Percentiles rank a stretch among this genome's conserved stretches.
Conservation (phyloP, 1,140 invertebrate species). For the Drosophila busckii region DNA sequence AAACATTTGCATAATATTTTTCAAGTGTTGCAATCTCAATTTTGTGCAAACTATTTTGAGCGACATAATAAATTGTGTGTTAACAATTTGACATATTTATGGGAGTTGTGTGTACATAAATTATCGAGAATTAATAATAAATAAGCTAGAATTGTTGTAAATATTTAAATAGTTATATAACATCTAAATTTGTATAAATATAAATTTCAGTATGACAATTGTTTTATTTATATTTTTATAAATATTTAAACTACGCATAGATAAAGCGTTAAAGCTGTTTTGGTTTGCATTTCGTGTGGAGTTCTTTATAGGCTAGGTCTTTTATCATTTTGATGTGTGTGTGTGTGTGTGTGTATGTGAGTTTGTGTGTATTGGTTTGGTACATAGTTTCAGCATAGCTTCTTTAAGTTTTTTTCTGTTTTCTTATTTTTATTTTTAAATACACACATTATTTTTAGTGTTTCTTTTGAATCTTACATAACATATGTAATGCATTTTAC, state of each 20-base stretch:
- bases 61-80: conserved; percentile 41
- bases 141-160: conserved; percentile 57
- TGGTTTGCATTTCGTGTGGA: conserved; percentile 43
- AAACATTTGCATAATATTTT: background rate
- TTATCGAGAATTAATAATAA: conserved; percentile 39
- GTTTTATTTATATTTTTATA: conserved; percentile 28
- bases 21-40: background rate
- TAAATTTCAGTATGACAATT: conserved; percentile 4
- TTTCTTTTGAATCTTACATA: conserved; percentile 36
- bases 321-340: conserved; percentile 54
- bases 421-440: conserved; percentile 9
- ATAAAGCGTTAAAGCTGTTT: conserved; percentile 61
- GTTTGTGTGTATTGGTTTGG: conserved; percentile 44
- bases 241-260: conserved; percentile 53
- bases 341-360: too few relatives aligned
- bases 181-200: conserved; percentile 25
- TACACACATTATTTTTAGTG: conserved; percentile 38
- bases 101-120: conserved; percentile 50
- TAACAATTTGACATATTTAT: conserved; percentile 51
- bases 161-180: conserved; percentile 42
- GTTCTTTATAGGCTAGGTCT: conserved; percentile 53
- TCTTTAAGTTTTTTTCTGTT: conserved; percentile 46
- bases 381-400: conserved; percentile 60
- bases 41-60: conserved; percentile 9
- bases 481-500: conserved; percentile 61